Evolutionary conservation across 1,140 invertebrate genomes (phyloP), one percentile per base, ranked within the genome.

Genomic region (Drosophila melanogaster): DNA sequence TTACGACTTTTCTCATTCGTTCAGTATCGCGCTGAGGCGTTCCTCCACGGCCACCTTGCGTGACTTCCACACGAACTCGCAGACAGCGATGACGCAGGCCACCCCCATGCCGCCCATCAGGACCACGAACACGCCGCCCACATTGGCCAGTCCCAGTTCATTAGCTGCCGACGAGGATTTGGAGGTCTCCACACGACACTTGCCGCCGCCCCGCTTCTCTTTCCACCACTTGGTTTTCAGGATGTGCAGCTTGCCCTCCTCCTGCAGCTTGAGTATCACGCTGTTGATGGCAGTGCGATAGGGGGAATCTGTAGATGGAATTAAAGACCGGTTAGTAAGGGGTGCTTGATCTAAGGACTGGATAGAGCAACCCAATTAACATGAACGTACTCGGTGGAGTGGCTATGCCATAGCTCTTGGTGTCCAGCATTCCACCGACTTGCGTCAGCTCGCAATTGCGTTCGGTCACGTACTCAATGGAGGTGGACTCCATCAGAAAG

Each of bases 141-240:
- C 97, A 91, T 98, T 98, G 11, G 97, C 97, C 72, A 99, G 93
- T 10, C 97, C 97, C 60, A 97, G 93, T 93, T 97, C 96, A 92
- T 97, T 97, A 19, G 96, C 96, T 2, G 96, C 95, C 69, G 96
- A 96, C 69, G 95, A 96, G 17, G 95, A 96, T 92, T 97, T 97
- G n/a, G 95, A 96, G 41, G 95, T 95, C 76, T 97, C 96, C 73
- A 97, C 96, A 84, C 95, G 94, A 92, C 97, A 97, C 38, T 95
- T 94, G 60, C 96, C 96, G 12, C 96, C 96, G 7, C 96, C 96
- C 30, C 96, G 94, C 93, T 96, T 97, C 92, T 97, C 96, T 92
- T 98, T 98, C 98, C 98, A 98, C 98, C 98, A 99, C 92, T 97
- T 96, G 15, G 97, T 97, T 94, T 98, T 98, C 75, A 99, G 93